Percentiles rank a stretch among this genome's conserved stretches.
These are phyloP conservation scores for Melinaea marsaeus DNA, from an alignment of 2,888 invertebrate genomes.

Conservation along the genomic window DNA sequence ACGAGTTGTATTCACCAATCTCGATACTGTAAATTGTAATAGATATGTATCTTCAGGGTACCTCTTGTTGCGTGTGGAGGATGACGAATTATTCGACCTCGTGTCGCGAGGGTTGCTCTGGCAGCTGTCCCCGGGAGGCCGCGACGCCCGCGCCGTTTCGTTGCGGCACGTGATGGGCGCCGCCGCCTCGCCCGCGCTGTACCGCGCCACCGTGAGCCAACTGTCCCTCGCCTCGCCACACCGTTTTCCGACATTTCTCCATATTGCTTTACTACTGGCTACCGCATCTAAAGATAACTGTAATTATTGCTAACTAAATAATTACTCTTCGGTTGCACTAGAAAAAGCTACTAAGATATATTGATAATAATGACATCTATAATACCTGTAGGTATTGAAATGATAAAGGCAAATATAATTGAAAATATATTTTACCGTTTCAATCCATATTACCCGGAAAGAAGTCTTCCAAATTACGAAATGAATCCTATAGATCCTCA, in stretches of 20 bases:
- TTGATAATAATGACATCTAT: background rate
- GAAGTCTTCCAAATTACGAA: conserved; percentile 48
- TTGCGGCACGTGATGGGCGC: conserved; percentile 37
- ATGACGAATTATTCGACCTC: conserved; percentile 49
- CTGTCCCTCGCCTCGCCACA: conserved; percentile 43
- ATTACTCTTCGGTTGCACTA: background rate
- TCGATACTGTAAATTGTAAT: background rate
- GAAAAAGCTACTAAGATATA: background rate
- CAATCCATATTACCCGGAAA: conserved; percentile 62
- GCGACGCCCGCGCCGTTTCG: conserved; percentile 31
- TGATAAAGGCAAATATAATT: conserved; percentile 61
- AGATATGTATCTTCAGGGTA: conserved; percentile 43
- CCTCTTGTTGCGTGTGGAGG: conserved; percentile 50
- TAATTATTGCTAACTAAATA: conserved; percentile 32
- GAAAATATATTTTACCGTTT: conserved; percentile 64
- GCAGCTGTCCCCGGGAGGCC: conserved; percentile 47
- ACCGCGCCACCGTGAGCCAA: conserved; percentile 50
- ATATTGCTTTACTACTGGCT: conserved; percentile 51
- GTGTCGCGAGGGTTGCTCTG: conserved; percentile 49
- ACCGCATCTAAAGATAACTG: conserved; percentile 52
- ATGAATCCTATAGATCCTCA: conserved; percentile 52
- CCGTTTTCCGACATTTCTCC: conserved; percentile 50
- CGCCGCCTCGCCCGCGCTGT: conserved; percentile 45
- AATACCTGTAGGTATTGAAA: conserved; percentile 49
- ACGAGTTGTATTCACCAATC: too few species aligned